Evolutionary conservation across 2,888 invertebrate species (phyloP), one percentile per base, ranked within the genome.

Genomic region (Phaonia tiefii): DNA sequence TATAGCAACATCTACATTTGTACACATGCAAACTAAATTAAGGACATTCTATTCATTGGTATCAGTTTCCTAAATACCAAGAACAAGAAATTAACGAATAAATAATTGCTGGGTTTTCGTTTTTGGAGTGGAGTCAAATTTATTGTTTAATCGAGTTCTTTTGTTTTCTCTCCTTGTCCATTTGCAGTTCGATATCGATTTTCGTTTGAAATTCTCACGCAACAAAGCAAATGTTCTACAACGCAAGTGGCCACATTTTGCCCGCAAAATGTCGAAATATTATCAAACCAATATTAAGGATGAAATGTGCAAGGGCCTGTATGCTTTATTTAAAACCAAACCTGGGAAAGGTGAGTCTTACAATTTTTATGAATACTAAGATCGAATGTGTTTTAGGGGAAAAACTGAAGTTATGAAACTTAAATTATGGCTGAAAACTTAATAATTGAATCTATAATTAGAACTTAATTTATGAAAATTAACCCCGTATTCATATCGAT

Each of bases 111-210:
- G 20, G 11, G 3, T 20, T 25, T 11, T 25, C 10, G 4, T 51
- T 5, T 7, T 51, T 51, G n/a, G 8, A 20, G 54, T 20, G 4
- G 13, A 54, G 3, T 10, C 8, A 3, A 54, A n/a, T 44, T 70
- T 4, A 25, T 26, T 46, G 17, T 67, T 26, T 5, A 67, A 31
- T 22, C 37, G 11, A 42, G 8, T 20, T 37, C 10, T 67, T 26
- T 49, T 31, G 2, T 56, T 17, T 42, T 42, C 10, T 67, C 25
- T 56, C 15, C 8, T 15, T 44, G 1, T 10, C 1, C 15, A 4
- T 20, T 79, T 81, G 7, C 44, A 84, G 84, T 83, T 79, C 66
- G 82, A 80, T 60, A 83, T 83, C 65, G 84, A 84, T 73, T 84
- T 84, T 73, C 75, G 81, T 42, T 73, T 75, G 54, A 82, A 79